These are phyloP conservation scores for Leptodirus hochenwartii DNA, from an alignment of 2,888 invertebrate genomes.

Conservation along the genomic window DNA sequence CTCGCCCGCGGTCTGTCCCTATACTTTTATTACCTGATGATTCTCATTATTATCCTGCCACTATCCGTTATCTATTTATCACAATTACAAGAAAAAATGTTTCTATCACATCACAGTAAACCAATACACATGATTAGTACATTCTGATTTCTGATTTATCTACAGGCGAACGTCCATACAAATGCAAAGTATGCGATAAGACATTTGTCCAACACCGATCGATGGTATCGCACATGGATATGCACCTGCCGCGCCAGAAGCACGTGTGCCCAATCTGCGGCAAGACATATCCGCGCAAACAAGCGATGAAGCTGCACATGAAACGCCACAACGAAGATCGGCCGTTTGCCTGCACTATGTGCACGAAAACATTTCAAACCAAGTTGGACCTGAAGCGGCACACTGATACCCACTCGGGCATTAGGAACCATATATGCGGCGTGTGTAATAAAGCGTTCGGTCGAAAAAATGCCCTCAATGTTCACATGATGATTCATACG, in stretches of 20 bases:
- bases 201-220: conserved; percentile 16
- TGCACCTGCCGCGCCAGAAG: conserved; percentile 13
- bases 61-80: too few species aligned
- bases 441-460: conserved; percentile 33
- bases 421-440: conserved; percentile 24
- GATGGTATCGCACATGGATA: conserved; percentile 15
- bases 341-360: conserved; percentile 14
- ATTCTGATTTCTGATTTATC: too few species aligned
- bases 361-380: conserved; percentile 14
- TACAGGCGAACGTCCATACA: conserved; percentile 16
- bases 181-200: conserved; percentile 14
- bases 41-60: too few species aligned
- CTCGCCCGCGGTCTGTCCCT: too few species aligned
- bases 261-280: conserved; percentile 16
- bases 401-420: conserved; percentile 16
- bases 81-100: too few species aligned
- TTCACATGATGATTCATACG: conserved; percentile 34
- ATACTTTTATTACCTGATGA: too few species aligned
- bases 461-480: conserved; percentile 30
- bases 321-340: conserved; percentile 13
- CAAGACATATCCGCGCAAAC: conserved; percentile 11
- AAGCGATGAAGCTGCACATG: conserved; percentile 14
- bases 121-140: too few species aligned
- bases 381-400: conserved; percentile 16
- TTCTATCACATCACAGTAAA: too few species aligned